Percentiles rank a stretch among this genome's conserved stretches.
phyloP scores from a whole-genome alignment of 2,113 vertebrate genomes.

The Bos javanicus region DNA sequence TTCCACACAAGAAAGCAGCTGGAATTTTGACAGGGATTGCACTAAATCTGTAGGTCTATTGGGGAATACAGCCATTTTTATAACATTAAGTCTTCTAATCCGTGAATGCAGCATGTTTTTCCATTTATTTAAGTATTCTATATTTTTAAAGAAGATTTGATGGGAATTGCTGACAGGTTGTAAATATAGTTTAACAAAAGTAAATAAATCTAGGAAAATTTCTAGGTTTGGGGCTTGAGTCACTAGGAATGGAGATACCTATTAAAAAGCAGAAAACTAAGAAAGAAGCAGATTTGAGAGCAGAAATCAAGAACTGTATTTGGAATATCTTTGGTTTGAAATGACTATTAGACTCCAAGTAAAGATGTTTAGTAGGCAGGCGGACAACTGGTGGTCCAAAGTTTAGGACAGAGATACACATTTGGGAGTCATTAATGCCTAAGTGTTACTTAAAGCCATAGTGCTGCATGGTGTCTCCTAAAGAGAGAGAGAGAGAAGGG shows the following conservation, averaged over 20 bases:
- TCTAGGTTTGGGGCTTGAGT: neutral
- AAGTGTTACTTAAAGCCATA: neutral
- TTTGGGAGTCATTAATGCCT: neutral
- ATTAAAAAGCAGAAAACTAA: neutral
- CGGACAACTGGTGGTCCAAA: neutral
- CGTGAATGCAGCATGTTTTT: neutral
- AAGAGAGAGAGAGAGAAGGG: neutral
- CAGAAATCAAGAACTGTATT: neutral
- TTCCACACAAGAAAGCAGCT: neutral
- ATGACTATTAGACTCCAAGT: neutral
- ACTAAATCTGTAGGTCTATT: neutral
- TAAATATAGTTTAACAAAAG: neutral
- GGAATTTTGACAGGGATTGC: neutral
- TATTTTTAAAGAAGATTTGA: slow-evolving; percentile 2
- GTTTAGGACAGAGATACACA: neutral
- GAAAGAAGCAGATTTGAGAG: neutral
- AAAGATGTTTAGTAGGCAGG: neutral
- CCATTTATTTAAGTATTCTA: neutral
- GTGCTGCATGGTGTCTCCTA: neutral
- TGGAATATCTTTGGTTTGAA: neutral
- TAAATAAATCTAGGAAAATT: neutral
- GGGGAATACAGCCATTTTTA: neutral
- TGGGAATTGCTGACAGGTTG: neutral
- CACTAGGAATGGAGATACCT: neutral
- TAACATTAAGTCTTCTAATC: neutral